Conservation (phyloP, 2,113 vertebrate species). For the Tetrao urogallus region DNA sequence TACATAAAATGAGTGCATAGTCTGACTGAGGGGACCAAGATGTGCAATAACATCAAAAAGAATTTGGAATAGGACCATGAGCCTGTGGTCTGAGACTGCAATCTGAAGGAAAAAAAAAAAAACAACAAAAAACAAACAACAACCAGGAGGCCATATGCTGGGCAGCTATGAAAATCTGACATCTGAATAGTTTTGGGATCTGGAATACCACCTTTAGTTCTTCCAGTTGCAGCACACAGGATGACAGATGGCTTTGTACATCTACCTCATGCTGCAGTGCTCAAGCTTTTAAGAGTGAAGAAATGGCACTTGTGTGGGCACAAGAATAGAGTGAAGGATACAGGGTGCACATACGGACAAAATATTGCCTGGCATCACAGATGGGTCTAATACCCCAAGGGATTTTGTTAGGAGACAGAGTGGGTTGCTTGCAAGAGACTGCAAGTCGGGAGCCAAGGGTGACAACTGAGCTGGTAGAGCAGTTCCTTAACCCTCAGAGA, state of each 20-base stretch:
- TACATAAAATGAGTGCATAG: neutral
- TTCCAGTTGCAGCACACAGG: neutral
- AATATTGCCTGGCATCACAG: neutral
- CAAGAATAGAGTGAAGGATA: neutral
- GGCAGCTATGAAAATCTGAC: neutral
- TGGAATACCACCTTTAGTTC: neutral
- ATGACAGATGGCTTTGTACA: neutral
- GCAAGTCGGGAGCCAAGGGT: neutral
- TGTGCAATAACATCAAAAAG: neutral
- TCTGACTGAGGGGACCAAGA: neutral
- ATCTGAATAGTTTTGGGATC: neutral
- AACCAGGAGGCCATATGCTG: neutral
- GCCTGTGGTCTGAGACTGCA: neutral
- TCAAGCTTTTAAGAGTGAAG: neutral
- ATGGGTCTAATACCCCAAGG: neutral
- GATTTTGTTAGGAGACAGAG: neutral
- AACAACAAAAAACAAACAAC: neutral
- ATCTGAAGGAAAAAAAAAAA: neutral
- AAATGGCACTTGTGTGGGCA: neutral
- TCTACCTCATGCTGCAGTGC: neutral
- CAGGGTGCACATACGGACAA: neutral
- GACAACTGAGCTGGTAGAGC: neutral
- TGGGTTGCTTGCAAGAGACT: neutral
- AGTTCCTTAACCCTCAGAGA: neutral
- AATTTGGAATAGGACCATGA: rapidly evolving